These are phyloP conservation scores for Casuarius casuarius DNA, from an alignment of 2,113 vertebrate genomes.

Conservation along the genomic window DNA sequence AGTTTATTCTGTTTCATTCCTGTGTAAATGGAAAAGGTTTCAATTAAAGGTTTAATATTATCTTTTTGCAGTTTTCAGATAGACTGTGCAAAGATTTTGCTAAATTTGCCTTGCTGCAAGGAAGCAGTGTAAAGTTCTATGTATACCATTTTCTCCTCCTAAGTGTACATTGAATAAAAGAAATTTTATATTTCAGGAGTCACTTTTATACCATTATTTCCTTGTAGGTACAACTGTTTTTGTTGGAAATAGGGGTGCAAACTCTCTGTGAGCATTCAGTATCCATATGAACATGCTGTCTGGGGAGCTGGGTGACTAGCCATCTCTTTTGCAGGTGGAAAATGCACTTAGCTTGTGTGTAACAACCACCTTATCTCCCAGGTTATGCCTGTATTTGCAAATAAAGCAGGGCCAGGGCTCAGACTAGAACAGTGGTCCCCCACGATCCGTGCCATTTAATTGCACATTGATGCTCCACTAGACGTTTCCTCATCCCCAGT, in stretches of 20 bases:
- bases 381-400: neutral
- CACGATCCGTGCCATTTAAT: accelerated
- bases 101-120: neutral
- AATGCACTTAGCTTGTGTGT: neutral
- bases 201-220: neutral
- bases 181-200: neutral
- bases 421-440: neutral
- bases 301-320: neutral
- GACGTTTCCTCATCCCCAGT: neutral
- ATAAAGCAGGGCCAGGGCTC: neutral
- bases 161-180: neutral
- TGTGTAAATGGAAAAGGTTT: constrained; percentile 45
- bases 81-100: neutral
- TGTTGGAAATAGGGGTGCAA: neutral
- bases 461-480: neutral
- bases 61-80: neutral
- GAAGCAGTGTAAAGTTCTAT: neutral
- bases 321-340: neutral
- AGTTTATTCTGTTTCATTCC: constrained; percentile 50
- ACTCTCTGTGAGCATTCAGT: neutral
- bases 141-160: neutral
- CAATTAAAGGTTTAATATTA: neutral
- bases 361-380: neutral
- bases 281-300: neutral
- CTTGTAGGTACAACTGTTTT: neutral